Percentiles rank a stretch among this genome's conserved stretches.
Conservation (phyloP, 2,113 vertebrate genomes). For the Microtus richardsoni region DNA sequence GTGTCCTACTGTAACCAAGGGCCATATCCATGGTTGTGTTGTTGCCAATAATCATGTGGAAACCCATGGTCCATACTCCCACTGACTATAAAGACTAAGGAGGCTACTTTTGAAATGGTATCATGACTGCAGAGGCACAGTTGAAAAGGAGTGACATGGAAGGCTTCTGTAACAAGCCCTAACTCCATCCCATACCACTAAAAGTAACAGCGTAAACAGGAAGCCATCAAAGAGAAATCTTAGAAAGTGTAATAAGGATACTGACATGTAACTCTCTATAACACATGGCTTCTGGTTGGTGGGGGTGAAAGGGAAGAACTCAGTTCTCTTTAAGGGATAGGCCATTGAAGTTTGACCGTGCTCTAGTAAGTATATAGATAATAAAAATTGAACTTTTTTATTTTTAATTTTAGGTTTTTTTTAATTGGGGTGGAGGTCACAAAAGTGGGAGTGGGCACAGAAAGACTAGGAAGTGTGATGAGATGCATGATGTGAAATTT, state of each 20-base stretch:
- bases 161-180: background rate
- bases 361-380: background rate
- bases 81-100: background rate
- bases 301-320: background rate
- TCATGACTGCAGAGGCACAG: background rate
- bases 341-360: background rate
- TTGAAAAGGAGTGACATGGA: background rate
- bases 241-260: background rate
- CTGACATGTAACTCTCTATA: background rate
- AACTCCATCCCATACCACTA: background rate
- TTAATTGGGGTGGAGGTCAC: too few species aligned
- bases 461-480: background rate
- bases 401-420: background rate
- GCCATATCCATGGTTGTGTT: background rate
- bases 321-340: background rate
- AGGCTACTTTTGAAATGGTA: background rate
- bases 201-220: background rate
- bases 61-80: background rate
- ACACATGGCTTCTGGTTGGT: background rate
- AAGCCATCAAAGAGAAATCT: background rate
- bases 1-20: background rate
- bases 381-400: background rate
- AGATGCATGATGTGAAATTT: background rate
- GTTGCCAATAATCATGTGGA: background rate
- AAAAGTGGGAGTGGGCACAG: background rate